These are phyloP conservation scores for Grallaria varia DNA, from an alignment of 2,113 vertebrate genomes.

Conservation along the genomic window DNA sequence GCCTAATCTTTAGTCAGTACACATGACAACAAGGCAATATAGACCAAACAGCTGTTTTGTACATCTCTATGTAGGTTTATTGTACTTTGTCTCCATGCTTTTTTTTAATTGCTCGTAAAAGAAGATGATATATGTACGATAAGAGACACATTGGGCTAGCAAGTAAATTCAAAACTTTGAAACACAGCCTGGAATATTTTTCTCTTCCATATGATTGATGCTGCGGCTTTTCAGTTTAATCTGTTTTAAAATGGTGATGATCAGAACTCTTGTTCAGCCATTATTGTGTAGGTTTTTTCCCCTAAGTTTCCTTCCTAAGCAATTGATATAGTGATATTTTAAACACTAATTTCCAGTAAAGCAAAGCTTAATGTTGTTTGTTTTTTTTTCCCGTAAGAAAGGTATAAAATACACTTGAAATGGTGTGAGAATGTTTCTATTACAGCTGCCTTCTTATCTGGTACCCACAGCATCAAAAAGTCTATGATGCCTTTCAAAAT, in stretches of 20 bases:
- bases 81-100: not conserved
- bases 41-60: not conserved
- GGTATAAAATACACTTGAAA: not conserved
- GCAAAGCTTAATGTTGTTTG: rapidly evolving
- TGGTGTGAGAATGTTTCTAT: not conserved
- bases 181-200: not conserved
- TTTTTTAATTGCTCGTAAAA: not conserved
- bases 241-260: not conserved
- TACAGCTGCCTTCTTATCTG: not conserved
- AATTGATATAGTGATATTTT: not conserved
- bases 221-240: not conserved
- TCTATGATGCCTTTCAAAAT: not conserved
- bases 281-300: not conserved
- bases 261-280: not conserved
- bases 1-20: not conserved
- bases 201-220: not conserved
- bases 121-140: not conserved
- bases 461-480: not conserved
- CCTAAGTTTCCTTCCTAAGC: not conserved
- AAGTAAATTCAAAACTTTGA: not conserved
- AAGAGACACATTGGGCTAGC: not conserved
- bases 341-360: not conserved
- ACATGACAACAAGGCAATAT: rapidly evolving
- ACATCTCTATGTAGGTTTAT: not conserved
- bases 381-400: not conserved